Evolutionary conservation across 1,140 invertebrate genomes (phyloP).

Genomic region (Delia radicum): DNA sequence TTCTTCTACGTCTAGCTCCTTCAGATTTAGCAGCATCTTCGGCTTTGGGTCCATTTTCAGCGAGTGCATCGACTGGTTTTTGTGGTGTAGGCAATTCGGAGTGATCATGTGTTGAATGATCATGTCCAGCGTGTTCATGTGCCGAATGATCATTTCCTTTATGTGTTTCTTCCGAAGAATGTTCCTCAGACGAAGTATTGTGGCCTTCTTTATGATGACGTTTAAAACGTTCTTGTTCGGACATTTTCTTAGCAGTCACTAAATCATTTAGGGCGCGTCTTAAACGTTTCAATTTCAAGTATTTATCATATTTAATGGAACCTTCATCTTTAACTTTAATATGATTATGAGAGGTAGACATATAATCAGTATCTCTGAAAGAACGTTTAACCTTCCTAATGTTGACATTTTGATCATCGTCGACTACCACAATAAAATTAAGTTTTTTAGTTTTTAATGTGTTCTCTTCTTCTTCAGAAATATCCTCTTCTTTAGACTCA

Average conservation of each 20-base stretch:
- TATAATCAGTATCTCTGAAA: not conserved
- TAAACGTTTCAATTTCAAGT: not conserved
- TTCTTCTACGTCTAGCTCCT: not conserved
- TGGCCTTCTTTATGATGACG: too few species aligned
- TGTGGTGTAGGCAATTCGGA: too few species aligned
- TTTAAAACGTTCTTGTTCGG: too few species aligned
- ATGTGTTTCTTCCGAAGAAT: too few species aligned
- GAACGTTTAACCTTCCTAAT: not conserved
- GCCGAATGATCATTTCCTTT: too few species aligned
- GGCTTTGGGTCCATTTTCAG: not conserved
- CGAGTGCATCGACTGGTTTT: not conserved
- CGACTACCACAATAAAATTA: not conserved
- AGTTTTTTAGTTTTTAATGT: not conserved
- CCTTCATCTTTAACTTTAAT: not conserved
- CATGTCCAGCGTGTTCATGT: too few species aligned
- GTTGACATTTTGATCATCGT: not conserved
- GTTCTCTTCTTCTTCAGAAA: not conserved
- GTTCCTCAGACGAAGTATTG: too few species aligned
- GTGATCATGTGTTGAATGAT: too few species aligned
- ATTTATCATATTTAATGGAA: not conserved
- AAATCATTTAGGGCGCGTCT: not conserved
- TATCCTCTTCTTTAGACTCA: not conserved
- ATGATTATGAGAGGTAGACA: not conserved
- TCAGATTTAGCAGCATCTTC: not conserved
- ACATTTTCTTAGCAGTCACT: too few species aligned